Evolutionary conservation across 2,888 invertebrate species (phyloP).

Genomic region (Drosophila gaucha): DNA sequence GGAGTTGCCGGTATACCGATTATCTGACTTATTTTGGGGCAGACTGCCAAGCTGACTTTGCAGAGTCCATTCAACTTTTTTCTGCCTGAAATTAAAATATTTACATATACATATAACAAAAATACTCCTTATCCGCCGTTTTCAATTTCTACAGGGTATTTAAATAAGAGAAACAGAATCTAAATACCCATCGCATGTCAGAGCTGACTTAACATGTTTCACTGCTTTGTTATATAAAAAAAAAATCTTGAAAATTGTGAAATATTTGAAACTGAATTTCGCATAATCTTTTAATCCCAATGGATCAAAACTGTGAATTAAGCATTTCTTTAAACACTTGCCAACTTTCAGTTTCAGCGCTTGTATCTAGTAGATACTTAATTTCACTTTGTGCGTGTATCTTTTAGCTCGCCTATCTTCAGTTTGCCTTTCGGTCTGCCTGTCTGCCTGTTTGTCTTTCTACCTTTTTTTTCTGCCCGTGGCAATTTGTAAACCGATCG

Average conservation of each 20-base stretch:
- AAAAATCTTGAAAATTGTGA: slow-evolving; percentile 6
- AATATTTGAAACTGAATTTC: slow-evolving; percentile 1
- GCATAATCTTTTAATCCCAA: background rate
- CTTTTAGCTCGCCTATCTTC: slow-evolving; percentile 11
- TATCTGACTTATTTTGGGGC: too few species aligned
- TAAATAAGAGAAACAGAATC: slow-evolving; percentile 32
- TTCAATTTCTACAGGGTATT: background rate
- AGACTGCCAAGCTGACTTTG: background rate
- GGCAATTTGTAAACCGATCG: slow-evolving; percentile 59
- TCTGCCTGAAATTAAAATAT: background rate
- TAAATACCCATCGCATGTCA: slow-evolving; percentile 2
- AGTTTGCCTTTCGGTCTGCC: slow-evolving; percentile 6
- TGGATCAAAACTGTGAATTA: slow-evolving; percentile 29
- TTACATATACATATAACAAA: background rate
- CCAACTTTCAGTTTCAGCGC: slow-evolving; percentile 66
- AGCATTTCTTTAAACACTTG: slow-evolving; percentile 13
- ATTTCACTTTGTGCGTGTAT: slow-evolving; percentile 72
- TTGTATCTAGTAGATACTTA: slow-evolving; percentile 57
- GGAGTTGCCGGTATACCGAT: background rate
- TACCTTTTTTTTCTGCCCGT: background rate
- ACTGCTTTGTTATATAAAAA: slow-evolving; percentile 35
- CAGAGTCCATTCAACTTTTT: background rate
- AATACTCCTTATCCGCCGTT: background rate
- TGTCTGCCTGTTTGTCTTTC: background rate
- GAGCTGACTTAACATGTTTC: slow-evolving; percentile 6